Base-by-base conservation (phyloP, 1,140 invertebrate species). In the Parasteatoda tepidariorum region DNA sequence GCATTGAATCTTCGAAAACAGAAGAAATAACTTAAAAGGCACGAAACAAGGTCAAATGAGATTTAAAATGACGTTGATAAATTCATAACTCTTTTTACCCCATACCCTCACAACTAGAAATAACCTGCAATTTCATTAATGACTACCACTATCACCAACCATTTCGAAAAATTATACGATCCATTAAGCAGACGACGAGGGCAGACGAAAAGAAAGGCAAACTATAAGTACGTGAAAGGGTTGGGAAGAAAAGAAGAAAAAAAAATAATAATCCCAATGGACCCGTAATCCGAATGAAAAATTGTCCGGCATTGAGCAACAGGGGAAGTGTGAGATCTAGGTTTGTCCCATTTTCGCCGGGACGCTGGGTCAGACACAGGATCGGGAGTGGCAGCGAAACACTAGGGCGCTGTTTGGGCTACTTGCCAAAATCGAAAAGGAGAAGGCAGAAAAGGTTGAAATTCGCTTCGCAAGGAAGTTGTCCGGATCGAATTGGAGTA, bases 371-470 rank as follows among this genome's bases (percentile, higher is more conserved):
- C 4, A 9, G 54, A 33, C 18, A 28, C 38, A 41, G 4, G 70
- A 26, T 26, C 70, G 28, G 5, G 15, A 64, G 30, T 66, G 62
- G 26, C n/a, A 26, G 24, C 54, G 15, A 34, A 33, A 54, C 41
- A 48, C 54, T 70, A 54, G 67, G 38, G 22, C 54, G 38, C 38
- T 57, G 48, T 73, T 38, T 73, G 70, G 70, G 70, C 70, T 41
- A 13, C n/a, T 73, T 73, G 70, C 70, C 70, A 73, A 73, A 73
- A 73, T 73, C 70, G 70, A 73, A n/a, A n/a, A 73, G 31, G 67
- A 18, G 59, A 24, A 2, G 13, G 28, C 13, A 24, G 59, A 9
- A 48, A 18, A 48, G 38, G 38, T 48, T 4, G 38, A 2, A 13
- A 9, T 18, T 48, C 9, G 38, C 38, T 18, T 18, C 18, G 9